These are phyloP conservation scores for Pseudopipra pipra DNA, from an alignment of 2,113 vertebrate species.

Conservation along the genomic window DNA sequence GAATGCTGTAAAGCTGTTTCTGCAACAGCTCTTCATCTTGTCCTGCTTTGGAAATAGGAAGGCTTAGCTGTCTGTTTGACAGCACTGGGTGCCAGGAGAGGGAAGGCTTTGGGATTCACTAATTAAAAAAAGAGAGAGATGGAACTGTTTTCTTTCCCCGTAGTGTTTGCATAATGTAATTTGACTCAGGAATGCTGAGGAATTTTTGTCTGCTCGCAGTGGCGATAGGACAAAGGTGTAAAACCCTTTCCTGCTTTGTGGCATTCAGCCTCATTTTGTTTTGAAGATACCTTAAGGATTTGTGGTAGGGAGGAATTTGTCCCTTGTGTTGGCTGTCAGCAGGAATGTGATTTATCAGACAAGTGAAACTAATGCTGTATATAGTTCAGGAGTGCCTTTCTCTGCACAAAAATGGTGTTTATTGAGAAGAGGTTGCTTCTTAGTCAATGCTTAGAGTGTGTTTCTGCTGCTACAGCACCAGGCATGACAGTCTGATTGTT, in stretches of 20 bases:
- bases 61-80: not conserved
- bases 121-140: constrained; percentile 1
- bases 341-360: constrained; percentile 3
- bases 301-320: not conserved
- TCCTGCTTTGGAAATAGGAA: not conserved
- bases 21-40: not conserved
- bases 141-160: not conserved
- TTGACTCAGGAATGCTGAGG: not conserved
- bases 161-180: not conserved
- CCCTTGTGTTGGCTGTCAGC: not conserved
- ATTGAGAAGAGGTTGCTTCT: not conserved
- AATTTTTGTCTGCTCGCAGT: not conserved
- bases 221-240: not conserved
- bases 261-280: not conserved
- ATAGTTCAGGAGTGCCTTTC: not conserved
- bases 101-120: not conserved
- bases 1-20: not conserved
- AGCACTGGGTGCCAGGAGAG: not conserved
- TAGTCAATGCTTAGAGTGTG: not conserved
- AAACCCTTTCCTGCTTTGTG: not conserved
- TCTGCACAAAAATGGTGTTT: not conserved
- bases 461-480: constrained; percentile 27
- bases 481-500: constrained; percentile 2
- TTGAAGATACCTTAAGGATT: not conserved
- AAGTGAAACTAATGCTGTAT: not conserved